Base-by-base conservation (phyloP, 92 coral and sea anemone species). In the Epizoanthus fatuus region DNA sequence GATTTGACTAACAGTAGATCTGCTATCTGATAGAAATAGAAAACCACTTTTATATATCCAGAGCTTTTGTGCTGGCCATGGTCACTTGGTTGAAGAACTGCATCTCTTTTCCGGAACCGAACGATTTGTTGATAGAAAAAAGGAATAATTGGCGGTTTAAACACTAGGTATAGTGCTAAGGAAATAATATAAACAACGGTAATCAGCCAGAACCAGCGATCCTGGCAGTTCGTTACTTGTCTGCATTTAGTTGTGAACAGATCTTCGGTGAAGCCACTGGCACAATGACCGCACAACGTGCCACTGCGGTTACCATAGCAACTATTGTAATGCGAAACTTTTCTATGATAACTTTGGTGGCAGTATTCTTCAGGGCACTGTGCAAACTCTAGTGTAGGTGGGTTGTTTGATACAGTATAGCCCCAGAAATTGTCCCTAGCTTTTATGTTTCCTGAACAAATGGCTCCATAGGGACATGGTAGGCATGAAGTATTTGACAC, bases 351-450 rank as follows among this genome's bases (percentile, higher is more conserved):
- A 0, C 35, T 29, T 29, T 29, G 35, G 35, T 29, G 35, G 35
- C 35, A 29, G 35, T 89, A 89, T 0, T 75, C 86, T 35, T 58
- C 1, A 8, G 93, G 93, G 29, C 93, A 89, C 2, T 59, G 57
- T 54, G 52, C 15, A 11, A 85, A 89, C 4, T 75, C 8, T 58
- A 85, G 16, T 2, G 8, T 85, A 11, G 86, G 47, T 4, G 69
- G 81, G 13, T 32, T 17, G 3, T 37, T 16, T 29, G 39, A 0
- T 16, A 35, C 15, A 0, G 4, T 44, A 16, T 57, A 22, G 0
- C 92, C 90, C 90, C 90, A 89, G 54, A 79, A 89, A 32, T 89
- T 85, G 0, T 63, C 44, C 69, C 73, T 79, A 20, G 93, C 93
- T 15, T 38, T 37, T n/a, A 85, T 14, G 17, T 40, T 85, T 66